Conservation (phyloP, 2,113 vertebrate genomes). For the Protomyctophum bolini region DNA sequence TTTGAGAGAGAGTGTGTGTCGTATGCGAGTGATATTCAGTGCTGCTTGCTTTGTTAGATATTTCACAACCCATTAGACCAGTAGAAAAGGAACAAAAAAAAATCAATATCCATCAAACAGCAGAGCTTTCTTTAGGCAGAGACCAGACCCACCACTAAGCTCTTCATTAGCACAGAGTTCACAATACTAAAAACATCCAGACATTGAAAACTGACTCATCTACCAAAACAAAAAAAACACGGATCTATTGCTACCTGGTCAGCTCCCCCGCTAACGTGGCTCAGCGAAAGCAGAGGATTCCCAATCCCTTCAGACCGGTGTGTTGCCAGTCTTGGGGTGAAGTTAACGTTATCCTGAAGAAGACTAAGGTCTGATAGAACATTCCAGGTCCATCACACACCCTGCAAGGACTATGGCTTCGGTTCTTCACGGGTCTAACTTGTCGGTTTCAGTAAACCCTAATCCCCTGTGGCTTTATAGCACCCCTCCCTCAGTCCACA, state of each 20-base stretch:
- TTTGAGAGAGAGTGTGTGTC: background rate
- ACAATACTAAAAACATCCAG: conserved; percentile 56
- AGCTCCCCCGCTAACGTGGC: conserved; percentile 71
- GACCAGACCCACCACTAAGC: conserved; percentile 23
- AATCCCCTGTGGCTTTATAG: conserved; percentile 69
- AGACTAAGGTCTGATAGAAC: conserved; percentile 40
- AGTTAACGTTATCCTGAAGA: conserved; percentile 41
- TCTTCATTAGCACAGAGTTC: conserved; percentile 51
- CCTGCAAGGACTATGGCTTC: conserved; percentile 62
- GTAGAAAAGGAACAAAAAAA: conserved; percentile 8
- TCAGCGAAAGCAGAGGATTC: conserved; percentile 74
- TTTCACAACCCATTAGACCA: conserved; percentile 38
- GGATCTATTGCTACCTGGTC: conserved; percentile 71
- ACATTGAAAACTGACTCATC: conserved; percentile 59
- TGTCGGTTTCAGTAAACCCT: background rate
- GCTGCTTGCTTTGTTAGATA: conserved; percentile 18
- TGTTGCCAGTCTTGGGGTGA: conserved; percentile 25
- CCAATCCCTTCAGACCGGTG: background rate
- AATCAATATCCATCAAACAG: conserved; percentile 33
- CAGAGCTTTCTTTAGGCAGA: conserved; percentile 46
- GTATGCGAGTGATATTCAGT: conserved; percentile 58
- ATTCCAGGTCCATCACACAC: conserved; percentile 38
- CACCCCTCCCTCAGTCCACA: conserved; percentile 55
- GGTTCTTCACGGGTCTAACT: conserved; percentile 53
- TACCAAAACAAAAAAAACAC: conserved; percentile 57